Evolutionary conservation across 2,797 vertebrate species (phyloP).

Genomic region (Monodelphis domestica): DNA sequence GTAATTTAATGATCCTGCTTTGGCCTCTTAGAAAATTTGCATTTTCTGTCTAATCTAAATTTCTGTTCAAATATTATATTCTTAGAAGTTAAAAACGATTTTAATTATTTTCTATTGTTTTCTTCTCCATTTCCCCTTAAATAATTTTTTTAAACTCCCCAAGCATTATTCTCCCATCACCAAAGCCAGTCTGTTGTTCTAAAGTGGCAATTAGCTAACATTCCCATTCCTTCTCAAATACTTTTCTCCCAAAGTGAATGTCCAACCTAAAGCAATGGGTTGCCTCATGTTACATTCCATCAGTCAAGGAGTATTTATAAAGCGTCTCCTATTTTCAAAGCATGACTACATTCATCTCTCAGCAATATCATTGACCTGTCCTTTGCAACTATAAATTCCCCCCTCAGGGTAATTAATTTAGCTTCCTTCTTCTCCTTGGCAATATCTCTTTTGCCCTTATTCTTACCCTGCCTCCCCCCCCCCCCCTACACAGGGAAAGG

Average conservation of each 20-base stretch:
- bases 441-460: not conserved
- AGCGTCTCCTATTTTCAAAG: not conserved
- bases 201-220: not conserved
- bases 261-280: not conserved
- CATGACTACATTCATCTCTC: not conserved
- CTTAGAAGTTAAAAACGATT: conserved; percentile 4
- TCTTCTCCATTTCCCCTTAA: not conserved
- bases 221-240: not conserved
- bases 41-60: too few species aligned
- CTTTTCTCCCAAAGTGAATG: not conserved
- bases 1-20: not conserved
- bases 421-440: not conserved
- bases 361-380: not conserved
- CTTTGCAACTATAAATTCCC: not conserved
- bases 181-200: not conserved
- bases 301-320: not conserved
- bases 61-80: not conserved
- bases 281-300: not conserved
- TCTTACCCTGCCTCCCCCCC: not conserved
- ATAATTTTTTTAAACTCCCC: not conserved
- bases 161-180: not conserved
- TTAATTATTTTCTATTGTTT: not conserved
- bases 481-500: not conserved
- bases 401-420: not conserved
- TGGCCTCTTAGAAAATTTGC: not conserved